Evolutionary conservation across 2,888 invertebrate genomes (phyloP), one percentile per base, ranked within the genome.

Genomic region (Ormyrus nitidulus): DNA sequence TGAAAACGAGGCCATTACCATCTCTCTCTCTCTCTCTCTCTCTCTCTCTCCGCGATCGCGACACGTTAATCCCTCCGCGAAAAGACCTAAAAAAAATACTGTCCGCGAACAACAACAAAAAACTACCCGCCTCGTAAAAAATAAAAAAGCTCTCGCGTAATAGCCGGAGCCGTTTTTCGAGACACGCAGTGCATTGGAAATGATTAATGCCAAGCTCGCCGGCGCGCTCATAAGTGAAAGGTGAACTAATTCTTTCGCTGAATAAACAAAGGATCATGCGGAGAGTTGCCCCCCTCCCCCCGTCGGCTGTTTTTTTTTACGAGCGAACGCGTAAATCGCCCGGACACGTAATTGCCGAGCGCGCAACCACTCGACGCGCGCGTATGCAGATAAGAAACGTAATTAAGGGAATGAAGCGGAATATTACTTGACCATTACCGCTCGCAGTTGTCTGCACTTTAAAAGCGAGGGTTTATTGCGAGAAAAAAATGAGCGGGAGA

Each of bases 211-310:
- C 58, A 71, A 70, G 58, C 10, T 71, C 64, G 19, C 19, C 59
- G 19, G 51, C 64, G 8, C 19, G 49, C 65, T 3, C 71, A 48
- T 59, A 61, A 79, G 73, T 79, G 78, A 79, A 79, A 79, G 78
- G 78, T 54, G 10, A 62, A 59, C 49, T 49, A 11, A 78, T 68
- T 68, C 70, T 72, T 70, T 71, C 53, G 54, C 19, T 69, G 68
- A 79, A 73, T 61, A 73, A 79, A 79, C 78, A 79, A 79, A 73
- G 59, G 73, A 73, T 79, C 53, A 73, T 77, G 56, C 51, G 19
- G 51, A 53, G 46, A 34, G 49, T 19, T 19, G 19, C 1, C 19
- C 19, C 19, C 19, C 19, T 19, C 19, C 19, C 19, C 19, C 19
- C 1, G 1, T 0, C 9, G 46, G 53, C 46, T 46, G 13, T 0